These are phyloP conservation scores for Chelon auratus DNA, from an alignment of 2,797 vertebrate genomes.

Conservation along the genomic window DNA sequence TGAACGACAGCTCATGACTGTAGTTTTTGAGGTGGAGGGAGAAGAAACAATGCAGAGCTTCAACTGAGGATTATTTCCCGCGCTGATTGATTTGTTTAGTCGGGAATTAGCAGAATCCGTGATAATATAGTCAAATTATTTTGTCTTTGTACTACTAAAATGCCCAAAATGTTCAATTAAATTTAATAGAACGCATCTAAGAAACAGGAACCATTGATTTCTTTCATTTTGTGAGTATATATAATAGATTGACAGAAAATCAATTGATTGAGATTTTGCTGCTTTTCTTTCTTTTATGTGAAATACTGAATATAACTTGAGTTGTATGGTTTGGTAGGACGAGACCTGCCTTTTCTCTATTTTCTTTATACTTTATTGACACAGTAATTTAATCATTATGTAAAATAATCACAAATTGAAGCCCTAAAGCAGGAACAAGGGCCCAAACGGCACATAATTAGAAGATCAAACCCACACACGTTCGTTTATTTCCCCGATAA, in stretches of 20 bases:
- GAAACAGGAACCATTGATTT: not conserved
- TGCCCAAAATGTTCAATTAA: not conserved
- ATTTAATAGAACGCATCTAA: not conserved
- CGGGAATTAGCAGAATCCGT: not conserved
- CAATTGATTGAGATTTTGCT: not conserved
- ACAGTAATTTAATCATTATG: not conserved
- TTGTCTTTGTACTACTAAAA: slow-evolving; percentile 6
- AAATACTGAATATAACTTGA: not conserved
- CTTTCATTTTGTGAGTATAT: not conserved
- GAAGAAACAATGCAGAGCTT: slow-evolving; percentile 8
- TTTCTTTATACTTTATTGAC: too few relatives aligned
- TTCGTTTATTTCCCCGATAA: not conserved
- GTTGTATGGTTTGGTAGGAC: not conserved
- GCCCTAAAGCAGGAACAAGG: not conserved
- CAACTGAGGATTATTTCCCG: slow-evolving; percentile 3
- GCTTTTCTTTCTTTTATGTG: slow-evolving; percentile 4
- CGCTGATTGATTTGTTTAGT: not conserved
- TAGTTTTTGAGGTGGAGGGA: slow-evolving; percentile 25
- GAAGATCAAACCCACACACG: not conserved
- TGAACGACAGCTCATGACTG: slow-evolving; percentile 40
- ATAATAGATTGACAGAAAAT: not conserved
- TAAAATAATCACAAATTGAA: not conserved
- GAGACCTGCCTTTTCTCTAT: not conserved
- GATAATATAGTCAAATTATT: not conserved
- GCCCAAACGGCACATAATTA: too few relatives aligned